Percentiles rank a stretch among this genome's conserved stretches.
phyloP scores from a whole-genome alignment of 2,888 invertebrate genomes.

The Drosophila prolongata region DNA sequence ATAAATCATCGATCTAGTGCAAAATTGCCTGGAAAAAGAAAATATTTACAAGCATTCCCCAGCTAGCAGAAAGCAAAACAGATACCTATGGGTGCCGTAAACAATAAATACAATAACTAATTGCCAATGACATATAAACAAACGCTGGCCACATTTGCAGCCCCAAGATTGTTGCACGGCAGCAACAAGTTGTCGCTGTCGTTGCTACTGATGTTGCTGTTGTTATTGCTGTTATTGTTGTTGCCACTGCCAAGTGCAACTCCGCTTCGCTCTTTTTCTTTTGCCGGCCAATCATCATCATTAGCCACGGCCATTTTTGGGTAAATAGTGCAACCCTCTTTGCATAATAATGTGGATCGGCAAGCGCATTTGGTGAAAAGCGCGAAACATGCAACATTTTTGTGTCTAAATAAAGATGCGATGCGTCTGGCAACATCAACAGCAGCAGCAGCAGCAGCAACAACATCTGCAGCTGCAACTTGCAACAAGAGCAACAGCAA shows the following conservation, averaged over 20 bases:
- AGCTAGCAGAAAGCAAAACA: constrained; percentile 16
- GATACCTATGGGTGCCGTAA: constrained; percentile 31
- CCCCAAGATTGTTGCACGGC: constrained; percentile 14
- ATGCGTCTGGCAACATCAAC: constrained; percentile 52
- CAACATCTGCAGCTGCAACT: constrained; percentile 6
- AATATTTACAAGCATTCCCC: constrained; percentile 50
- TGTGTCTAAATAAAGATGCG: constrained; percentile 79
- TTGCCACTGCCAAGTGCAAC: constrained; percentile 21
- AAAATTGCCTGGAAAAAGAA: constrained; percentile 40
- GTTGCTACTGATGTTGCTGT: constrained; percentile 6
- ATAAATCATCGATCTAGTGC: constrained; percentile 3
- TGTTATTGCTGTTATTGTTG: constrained; percentile 17
- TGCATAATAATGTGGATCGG: constrained; percentile 84
- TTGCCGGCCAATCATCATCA: constrained; percentile 75
- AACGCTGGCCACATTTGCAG: constrained; percentile 51
- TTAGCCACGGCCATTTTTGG: constrained; percentile 84
- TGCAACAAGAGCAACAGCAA: constrained; percentile 20
- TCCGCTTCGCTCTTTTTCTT: constrained; percentile 24
- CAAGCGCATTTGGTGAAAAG: constrained; percentile 76
- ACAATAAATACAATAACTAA: constrained; percentile 65
- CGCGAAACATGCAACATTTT: constrained; percentile 78
- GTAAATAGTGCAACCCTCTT: constrained; percentile 84
- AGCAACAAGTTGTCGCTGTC: constrained; percentile 24
- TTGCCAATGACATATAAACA: constrained; percentile 78
- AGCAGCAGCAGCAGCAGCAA: constrained; percentile 17